A percentile compares a stretch with the other conserved stretches of the same genome.
Evolutionary conservation across 2,113 vertebrate genomes (phyloP).

Genomic region (Triplophysa rosa): DNA sequence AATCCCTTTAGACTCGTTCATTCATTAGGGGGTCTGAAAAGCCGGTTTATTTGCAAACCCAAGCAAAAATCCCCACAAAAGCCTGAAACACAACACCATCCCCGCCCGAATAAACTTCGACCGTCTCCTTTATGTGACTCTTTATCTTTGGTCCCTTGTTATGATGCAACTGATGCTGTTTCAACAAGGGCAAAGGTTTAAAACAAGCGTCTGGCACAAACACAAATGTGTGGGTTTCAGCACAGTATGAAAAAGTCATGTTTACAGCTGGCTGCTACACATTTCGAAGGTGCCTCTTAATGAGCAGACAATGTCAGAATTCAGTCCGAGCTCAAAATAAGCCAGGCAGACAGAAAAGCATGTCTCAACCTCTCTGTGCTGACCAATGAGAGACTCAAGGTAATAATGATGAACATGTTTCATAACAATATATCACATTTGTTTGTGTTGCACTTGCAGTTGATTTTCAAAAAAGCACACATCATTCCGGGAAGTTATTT

Average conservation of each 20-base stretch:
- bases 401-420: not conserved
- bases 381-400: not conserved
- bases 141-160: conserved; percentile 13
- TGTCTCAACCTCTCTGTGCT: not conserved
- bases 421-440: not conserved
- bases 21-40: conserved; percentile 56
- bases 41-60: conserved; percentile 49
- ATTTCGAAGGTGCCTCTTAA: not conserved
- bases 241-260: conserved; percentile 6
- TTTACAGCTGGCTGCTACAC: conserved; percentile 3
- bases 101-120: not conserved
- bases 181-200: not conserved
- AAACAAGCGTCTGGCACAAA: not conserved
- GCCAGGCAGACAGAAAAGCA: not conserved
- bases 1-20: conserved; percentile 53
- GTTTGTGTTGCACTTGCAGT: not conserved
- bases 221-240: conserved; percentile 29
- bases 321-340: conserved; percentile 9
- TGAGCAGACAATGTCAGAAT: conserved; percentile 23
- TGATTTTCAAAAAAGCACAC: not conserved
- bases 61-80: not conserved
- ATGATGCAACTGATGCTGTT: conserved; percentile 37
- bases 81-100: not conserved
- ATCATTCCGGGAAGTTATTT: no score
- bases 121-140: conserved; percentile 6